Base-by-base conservation (phyloP, 2,888 invertebrate species). In the Craniophora ligustri region DNA sequence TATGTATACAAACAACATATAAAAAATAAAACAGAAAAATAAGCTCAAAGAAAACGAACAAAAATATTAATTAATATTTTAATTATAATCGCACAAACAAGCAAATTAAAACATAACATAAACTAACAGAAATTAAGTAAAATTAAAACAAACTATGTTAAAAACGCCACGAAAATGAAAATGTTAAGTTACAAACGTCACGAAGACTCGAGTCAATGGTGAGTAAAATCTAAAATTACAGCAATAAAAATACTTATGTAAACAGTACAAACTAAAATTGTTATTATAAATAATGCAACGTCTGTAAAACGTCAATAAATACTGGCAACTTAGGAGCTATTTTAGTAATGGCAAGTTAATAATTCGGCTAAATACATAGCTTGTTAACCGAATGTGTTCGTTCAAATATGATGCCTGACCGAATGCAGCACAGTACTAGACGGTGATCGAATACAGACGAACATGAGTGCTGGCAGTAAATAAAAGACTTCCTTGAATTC, bases 211-310 rank as follows among this genome's bases (percentile, higher is more conserved):
- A 5, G 5, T 23, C 14, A 36, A 48, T n/a, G 30, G 5, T 11
- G 6, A 14, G 14, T 53, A 64, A 44, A 46, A 45, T 38, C 53
- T 48, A 38, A 36, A 23, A 11, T 57, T 16, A 60, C 18, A 49
- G 46, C 49, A 54, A 6, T 45, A 76, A 78, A 78, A 85, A 83
- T 80, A 85, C 80, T 80, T 78, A 79, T 82, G 86, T 87, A 87
- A 81, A 84, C 41, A 46, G 63, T 68, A 69, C 70, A 79, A 77
- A 72, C 65, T 63, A 72, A 64, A 58, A 67, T 44, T 55, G 44
- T 40, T 44, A 57, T 49, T 56, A 71, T 54, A 65, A 64, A 67
- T 55, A 54, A 60, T 51, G 41, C 8, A 13, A 5, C 8, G 36
- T 38, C 21, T n/a, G n/a, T n/a, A n/a, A n/a, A n/a, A n/a, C n/a